phyloP scores from a whole-genome alignment of 2,113 vertebrate species.

The Anolis sagrei region DNA sequence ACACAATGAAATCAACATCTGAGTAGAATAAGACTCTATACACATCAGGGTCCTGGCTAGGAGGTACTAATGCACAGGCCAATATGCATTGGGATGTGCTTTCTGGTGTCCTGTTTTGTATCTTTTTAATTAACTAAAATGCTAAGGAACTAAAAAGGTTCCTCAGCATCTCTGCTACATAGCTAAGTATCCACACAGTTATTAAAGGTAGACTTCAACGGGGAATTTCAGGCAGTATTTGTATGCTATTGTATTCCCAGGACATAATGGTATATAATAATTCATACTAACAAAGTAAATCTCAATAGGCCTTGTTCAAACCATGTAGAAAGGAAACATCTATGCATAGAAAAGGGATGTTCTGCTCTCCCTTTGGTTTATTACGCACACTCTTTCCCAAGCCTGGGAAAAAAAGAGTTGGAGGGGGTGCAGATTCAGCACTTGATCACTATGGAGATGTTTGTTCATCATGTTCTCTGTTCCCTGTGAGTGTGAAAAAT shows the following conservation, averaged over 20 bases:
- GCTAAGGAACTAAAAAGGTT: too few species aligned
- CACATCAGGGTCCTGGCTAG: too few species aligned
- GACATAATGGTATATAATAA: neutral
- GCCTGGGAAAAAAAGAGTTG: conserved; percentile 42
- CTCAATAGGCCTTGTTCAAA: neutral
- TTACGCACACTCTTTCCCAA: conserved; percentile 54
- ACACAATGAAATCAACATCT: too few species aligned
- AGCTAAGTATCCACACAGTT: too few species aligned
- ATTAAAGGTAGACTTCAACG: too few species aligned
- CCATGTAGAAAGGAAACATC: neutral
- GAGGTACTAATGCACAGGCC: too few species aligned
- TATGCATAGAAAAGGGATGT: too few species aligned
- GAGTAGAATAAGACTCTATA: too few species aligned
- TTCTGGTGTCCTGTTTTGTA: too few species aligned
- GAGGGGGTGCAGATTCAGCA: conserved; percentile 31
- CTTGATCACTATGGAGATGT: conserved; percentile 52
- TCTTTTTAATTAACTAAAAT: too few species aligned
- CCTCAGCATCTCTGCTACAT: too few species aligned
- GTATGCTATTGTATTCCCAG: neutral
- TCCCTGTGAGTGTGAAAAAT: conserved; percentile 63
- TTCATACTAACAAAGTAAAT: neutral
- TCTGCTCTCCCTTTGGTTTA: neutral
- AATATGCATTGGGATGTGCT: too few species aligned
- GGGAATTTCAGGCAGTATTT: neutral
- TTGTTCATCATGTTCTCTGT: conserved; percentile 60